These are phyloP conservation scores for Calephelis virginiensis DNA, from an alignment of 1,140 invertebrate species.

Conservation along the genomic window DNA sequence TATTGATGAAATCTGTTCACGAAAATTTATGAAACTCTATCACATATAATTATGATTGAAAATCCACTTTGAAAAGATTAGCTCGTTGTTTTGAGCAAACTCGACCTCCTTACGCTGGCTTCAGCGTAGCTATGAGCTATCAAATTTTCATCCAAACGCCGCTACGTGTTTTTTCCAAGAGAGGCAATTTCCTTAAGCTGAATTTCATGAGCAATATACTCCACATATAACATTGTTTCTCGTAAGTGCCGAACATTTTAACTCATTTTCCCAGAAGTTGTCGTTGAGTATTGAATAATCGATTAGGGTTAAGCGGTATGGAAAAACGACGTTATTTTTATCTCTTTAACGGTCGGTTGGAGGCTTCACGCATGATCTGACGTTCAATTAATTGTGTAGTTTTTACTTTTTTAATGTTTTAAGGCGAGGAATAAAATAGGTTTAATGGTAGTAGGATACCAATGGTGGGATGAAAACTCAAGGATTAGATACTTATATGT, in stretches of 20 bases:
- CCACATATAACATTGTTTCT: slow-evolving; percentile 60
- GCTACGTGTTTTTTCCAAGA: slow-evolving; percentile 51
- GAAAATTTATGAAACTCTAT: background rate
- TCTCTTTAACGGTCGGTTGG: slow-evolving; percentile 21
- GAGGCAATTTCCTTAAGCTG: slow-evolving; percentile 69
- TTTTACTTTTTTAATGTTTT: background rate
- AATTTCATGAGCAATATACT: slow-evolving; percentile 72
- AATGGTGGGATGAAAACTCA: too few species aligned
- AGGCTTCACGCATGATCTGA: slow-evolving; percentile 18
- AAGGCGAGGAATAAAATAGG: too few species aligned
- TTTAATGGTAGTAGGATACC: too few species aligned
- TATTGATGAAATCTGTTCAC: too few species aligned
- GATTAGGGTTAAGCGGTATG: slow-evolving; percentile 38
- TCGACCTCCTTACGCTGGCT: slow-evolving; percentile 16
- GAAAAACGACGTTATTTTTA: slow-evolving; percentile 38
- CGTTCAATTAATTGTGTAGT: background rate
- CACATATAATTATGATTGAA: background rate
- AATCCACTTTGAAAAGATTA: slow-evolving; percentile 2
- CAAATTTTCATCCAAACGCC: slow-evolving; percentile 62
- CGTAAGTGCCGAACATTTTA: slow-evolving; percentile 49
- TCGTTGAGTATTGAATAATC: slow-evolving; percentile 35
- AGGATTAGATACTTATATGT: too few species aligned
- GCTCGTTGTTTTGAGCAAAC: slow-evolving; percentile 16
- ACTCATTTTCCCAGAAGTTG: slow-evolving; percentile 42
- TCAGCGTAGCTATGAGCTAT: slow-evolving; percentile 59